A percentile compares a stretch with the other conserved stretches of the same genome.
Conservation (phyloP, 2,888 invertebrate species). For the Microplitis manilae region DNA sequence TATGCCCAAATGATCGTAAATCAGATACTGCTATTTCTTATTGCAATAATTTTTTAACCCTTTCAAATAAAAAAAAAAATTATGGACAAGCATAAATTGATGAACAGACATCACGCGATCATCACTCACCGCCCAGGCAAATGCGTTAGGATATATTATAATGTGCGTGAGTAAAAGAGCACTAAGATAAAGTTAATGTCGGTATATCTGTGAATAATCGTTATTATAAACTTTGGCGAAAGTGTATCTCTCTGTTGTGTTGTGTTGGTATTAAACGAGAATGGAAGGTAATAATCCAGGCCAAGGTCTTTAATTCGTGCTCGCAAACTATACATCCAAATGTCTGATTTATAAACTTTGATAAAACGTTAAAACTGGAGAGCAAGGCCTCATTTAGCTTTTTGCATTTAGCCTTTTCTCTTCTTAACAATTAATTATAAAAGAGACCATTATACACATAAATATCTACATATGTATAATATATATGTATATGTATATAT, state of each 20-base stretch:
- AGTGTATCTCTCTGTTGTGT: slow-evolving; percentile 4
- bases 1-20: neutral
- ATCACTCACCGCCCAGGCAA: neutral
- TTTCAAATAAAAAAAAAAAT: neutral
- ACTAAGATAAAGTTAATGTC: neutral
- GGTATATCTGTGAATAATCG: neutral
- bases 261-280: neutral
- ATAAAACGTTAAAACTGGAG: neutral
- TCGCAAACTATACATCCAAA: slow-evolving; percentile 41
- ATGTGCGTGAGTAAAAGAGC: neutral
- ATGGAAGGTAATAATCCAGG: slow-evolving; percentile 36
- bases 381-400: slow-evolving; percentile 5
- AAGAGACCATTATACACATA: neutral
- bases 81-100: neutral
- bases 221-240: neutral
- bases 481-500: neutral
- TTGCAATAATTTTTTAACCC: neutral
- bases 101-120: neutral
- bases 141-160: neutral
- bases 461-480: neutral
- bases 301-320: slow-evolving; percentile 46
- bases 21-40: neutral
- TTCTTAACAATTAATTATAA: neutral
- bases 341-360: slow-evolving; percentile 29
- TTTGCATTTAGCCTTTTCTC: slow-evolving; percentile 1